These are phyloP conservation scores for Xylocopa sonorina DNA, from an alignment of 1,140 invertebrate genomes.

Conservation along the genomic window DNA sequence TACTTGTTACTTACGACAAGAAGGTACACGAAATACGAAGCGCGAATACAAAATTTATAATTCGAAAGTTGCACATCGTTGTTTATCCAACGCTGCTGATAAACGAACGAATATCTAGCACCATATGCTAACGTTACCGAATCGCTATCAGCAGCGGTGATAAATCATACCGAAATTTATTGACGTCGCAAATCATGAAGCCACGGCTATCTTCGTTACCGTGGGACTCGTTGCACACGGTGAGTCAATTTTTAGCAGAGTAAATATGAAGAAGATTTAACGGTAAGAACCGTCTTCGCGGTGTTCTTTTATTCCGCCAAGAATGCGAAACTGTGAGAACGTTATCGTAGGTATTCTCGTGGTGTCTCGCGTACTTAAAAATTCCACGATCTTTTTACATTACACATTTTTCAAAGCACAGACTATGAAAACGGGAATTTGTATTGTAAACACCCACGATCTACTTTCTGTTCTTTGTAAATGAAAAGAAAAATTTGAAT, in stretches of 20 bases:
- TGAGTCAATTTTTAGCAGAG: not conserved
- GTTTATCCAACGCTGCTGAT: constrained; percentile 59
- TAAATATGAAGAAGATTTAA: not conserved
- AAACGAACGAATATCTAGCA: constrained; percentile 53
- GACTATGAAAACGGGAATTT: too few species aligned
- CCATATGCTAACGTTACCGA: constrained; percentile 16
- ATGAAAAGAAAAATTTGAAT: too few species aligned
- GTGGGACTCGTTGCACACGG: constrained; percentile 16
- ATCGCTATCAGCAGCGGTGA: constrained; percentile 59
- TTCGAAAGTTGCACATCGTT: constrained; percentile 62
- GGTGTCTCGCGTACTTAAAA: too few species aligned
- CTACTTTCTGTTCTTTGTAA: too few species aligned
- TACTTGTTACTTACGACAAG: too few species aligned
- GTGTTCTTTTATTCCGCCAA: not conserved
- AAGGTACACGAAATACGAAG: not conserved
- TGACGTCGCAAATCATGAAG: constrained; percentile 28
- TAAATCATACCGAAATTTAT: constrained; percentile 61
- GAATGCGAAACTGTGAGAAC: not conserved
- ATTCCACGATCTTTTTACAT: too few species aligned
- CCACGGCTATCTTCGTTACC: not conserved
- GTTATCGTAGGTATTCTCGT: not conserved
- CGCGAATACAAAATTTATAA: not conserved
- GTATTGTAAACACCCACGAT: too few species aligned
- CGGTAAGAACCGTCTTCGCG: not conserved
- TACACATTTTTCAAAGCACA: too few species aligned